phyloP scores from a whole-genome alignment of 53 echinoderm and acorn worm species.

The Apostichopus leukothele region DNA sequence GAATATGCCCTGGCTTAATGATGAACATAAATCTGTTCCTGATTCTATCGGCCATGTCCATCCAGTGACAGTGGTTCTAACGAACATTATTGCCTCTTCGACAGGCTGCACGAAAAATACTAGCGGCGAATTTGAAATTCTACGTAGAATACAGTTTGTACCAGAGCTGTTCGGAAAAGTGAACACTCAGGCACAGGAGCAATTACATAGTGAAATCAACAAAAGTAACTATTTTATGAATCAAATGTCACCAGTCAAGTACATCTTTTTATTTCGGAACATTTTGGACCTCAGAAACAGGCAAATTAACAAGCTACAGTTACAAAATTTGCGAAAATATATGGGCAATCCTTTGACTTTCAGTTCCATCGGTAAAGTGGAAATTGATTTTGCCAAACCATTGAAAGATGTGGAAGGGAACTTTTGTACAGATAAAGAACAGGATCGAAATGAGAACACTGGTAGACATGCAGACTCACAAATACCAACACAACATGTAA shows the following conservation, averaged over 20 bases:
- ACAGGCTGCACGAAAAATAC: constrained; percentile 38
- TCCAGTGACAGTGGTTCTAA: constrained; percentile 8
- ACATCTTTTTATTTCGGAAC: constrained; percentile 36
- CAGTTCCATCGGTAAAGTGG: background rate
- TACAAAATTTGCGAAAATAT: background rate
- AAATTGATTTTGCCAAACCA: background rate
- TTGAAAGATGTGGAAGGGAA: too few relatives aligned
- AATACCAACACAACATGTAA: too few relatives aligned
- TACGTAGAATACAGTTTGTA: constrained; percentile 22
- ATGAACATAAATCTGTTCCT: background rate
- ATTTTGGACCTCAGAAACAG: constrained; percentile 40
- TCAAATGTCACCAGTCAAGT: constrained; percentile 37
- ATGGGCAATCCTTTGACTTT: background rate
- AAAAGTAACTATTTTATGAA: constrained; percentile 10
- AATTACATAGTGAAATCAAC: constrained; percentile 35
- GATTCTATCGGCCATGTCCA: background rate
- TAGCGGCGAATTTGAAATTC: constrained; percentile 9
- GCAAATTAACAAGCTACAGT: background rate
- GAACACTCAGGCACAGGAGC: too few relatives aligned
- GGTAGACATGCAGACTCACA: too few relatives aligned
- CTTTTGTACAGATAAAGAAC: too few relatives aligned
- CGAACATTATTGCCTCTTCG: constrained; percentile 39
- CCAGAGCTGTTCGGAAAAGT: constrained; percentile 10
- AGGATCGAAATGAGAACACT: too few relatives aligned
- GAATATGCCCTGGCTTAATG: constrained; percentile 7